Evolutionary conservation across 2,888 invertebrate species (phyloP).

Genomic region (Eupithecia vulgata): DNA sequence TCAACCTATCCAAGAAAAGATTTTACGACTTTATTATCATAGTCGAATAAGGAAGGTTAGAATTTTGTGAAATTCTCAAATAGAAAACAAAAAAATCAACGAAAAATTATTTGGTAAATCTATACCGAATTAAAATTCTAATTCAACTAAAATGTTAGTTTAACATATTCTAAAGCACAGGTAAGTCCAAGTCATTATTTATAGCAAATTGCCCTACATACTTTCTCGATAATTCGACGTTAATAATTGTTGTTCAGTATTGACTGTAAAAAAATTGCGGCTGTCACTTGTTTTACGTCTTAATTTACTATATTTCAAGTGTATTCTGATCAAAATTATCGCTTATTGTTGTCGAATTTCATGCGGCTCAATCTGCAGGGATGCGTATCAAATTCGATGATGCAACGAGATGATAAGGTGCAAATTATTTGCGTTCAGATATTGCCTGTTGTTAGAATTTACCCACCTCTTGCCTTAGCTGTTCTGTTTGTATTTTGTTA

Average conservation of each 20-base stretch:
- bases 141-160: constrained; percentile 54
- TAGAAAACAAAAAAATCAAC: constrained; percentile 63
- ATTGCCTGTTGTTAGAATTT: constrained; percentile 48
- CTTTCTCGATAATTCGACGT: constrained; percentile 14
- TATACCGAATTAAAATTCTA: constrained; percentile 61
- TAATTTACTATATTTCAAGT: constrained; percentile 51
- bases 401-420: constrained; percentile 84
- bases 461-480: constrained; percentile 51
- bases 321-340: constrained; percentile 21
- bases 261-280: constrained; percentile 72
- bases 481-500: constrained; percentile 42
- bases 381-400: constrained; percentile 74
- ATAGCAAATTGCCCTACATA: constrained; percentile 2
- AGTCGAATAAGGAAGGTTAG: background rate
- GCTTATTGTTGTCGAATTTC: constrained; percentile 53
- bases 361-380: constrained; percentile 70
- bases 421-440: constrained; percentile 54
- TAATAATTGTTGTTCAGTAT: constrained; percentile 46
- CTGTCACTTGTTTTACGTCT: constrained; percentile 83
- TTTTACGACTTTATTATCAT: background rate
- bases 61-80: constrained; percentile 42
- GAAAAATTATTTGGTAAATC: constrained; percentile 62
- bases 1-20: background rate
- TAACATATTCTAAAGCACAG: constrained; percentile 67
- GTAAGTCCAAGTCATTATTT: constrained; percentile 54